Evolutionary conservation across 2,113 vertebrate genomes (phyloP).

Genomic region (Alaudala cheleensis): DNA sequence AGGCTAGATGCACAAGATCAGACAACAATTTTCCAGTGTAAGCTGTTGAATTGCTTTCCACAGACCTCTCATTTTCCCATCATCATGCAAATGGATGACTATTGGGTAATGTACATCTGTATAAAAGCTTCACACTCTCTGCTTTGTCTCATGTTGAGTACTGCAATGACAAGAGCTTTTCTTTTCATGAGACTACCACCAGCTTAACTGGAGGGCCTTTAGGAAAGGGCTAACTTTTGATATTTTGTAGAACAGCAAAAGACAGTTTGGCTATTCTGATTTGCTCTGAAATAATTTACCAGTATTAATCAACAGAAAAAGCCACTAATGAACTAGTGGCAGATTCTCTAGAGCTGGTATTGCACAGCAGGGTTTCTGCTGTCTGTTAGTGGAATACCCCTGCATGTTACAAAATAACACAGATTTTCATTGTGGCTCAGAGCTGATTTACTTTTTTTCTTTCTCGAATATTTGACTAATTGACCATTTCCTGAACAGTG

Average conservation of each 20-base stretch:
- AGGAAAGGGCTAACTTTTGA: not conserved
- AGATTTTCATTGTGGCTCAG: not conserved
- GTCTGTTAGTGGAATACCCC: not conserved
- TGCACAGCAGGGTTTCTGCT: not conserved
- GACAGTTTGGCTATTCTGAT: not conserved
- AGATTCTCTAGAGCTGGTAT: not conserved
- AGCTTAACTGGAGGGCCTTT: not conserved
- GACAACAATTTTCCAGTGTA: constrained; percentile 8
- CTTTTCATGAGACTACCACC: not conserved
- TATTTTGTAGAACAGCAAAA: not conserved
- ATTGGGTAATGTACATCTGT: not conserved
- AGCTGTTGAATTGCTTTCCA: constrained; percentile 24
- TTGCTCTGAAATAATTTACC: not conserved
- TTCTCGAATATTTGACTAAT: not conserved
- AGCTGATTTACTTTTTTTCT: not conserved
- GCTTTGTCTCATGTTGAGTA: not conserved
- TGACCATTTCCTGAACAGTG: not conserved
- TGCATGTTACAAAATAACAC: not conserved
- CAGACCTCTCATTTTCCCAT: not conserved
- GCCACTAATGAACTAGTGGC: not conserved
- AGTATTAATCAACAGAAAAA: not conserved
- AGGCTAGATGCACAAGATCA: not conserved
- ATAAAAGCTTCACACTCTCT: not conserved
- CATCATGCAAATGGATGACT: constrained; percentile 19
- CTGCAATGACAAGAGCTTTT: not conserved